Evolutionary conservation across 1,140 invertebrate genomes (phyloP).

Genomic region (Hylyphantes graminicola): DNA sequence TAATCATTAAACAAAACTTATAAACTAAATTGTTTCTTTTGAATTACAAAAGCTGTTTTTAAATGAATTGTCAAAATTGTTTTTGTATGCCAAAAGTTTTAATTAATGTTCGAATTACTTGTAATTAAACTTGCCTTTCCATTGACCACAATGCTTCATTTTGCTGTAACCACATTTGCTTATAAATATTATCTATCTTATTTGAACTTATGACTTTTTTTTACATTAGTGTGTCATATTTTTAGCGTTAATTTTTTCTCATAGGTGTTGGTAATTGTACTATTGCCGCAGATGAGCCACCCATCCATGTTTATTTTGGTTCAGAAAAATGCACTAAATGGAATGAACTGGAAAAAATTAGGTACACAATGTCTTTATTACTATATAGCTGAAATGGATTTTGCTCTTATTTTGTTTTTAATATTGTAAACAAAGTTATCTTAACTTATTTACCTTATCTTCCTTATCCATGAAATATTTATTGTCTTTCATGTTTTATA

Average conservation of each 20-base stretch:
- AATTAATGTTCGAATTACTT: too few species aligned
- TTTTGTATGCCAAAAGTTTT: too few species aligned
- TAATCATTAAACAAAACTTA: too few species aligned
- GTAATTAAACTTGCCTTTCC: too few species aligned
- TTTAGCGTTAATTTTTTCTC: too few species aligned
- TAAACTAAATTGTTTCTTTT: too few species aligned
- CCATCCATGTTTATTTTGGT: constrained; percentile 53
- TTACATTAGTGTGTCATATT: not conserved
- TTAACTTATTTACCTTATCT: not conserved
- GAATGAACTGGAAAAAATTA: constrained; percentile 51
- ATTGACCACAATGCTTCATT: too few species aligned
- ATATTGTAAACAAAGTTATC: not conserved
- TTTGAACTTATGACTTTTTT: not conserved
- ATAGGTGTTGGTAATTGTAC: constrained; percentile 53
- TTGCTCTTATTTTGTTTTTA: not conserved
- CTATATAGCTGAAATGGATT: not conserved
- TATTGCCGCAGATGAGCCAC: constrained; percentile 44
- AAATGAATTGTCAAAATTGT: too few species aligned
- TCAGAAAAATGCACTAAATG: constrained; percentile 56
- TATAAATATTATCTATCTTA: too few species aligned
- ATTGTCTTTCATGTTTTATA: too few species aligned
- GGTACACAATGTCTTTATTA: constrained; percentile 11
- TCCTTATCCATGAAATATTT: not conserved
- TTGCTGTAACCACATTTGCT: too few species aligned
- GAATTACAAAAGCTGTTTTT: too few species aligned